Evolutionary conservation across 2,797 vertebrate genomes (phyloP).

Genomic region (Acanthurus lineatus): DNA sequence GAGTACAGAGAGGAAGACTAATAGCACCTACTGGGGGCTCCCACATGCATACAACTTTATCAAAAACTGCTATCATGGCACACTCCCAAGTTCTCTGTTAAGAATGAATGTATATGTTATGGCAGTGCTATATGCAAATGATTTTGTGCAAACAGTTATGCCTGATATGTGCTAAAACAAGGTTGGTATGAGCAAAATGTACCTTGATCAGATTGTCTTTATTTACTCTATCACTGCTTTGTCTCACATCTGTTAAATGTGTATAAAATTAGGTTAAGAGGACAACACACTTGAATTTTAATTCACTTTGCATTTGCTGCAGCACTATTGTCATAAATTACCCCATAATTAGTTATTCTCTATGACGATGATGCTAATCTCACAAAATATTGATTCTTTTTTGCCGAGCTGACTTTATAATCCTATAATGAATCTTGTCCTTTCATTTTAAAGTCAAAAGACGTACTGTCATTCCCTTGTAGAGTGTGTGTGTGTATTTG

Average conservation of each 20-base stretch:
- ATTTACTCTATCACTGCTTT: slow-evolving; percentile 1
- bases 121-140: slow-evolving; percentile 18
- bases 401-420: slow-evolving; percentile 71
- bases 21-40: slow-evolving; percentile 56
- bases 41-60: slow-evolving; percentile 42
- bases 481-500: slow-evolving; percentile 52
- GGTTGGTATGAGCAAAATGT: not conserved
- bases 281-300: slow-evolving; percentile 21
- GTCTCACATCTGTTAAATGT: slow-evolving; percentile 7
- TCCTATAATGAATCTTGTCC: slow-evolving; percentile 73
- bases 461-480: slow-evolving; percentile 47
- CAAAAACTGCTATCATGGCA: slow-evolving; percentile 36
- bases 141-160: slow-evolving; percentile 9
- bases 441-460: slow-evolving; percentile 75
- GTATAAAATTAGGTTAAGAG: slow-evolving; percentile 22
- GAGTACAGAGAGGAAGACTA: slow-evolving; percentile 55
- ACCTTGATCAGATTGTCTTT: not conserved
- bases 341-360: slow-evolving; percentile 75
- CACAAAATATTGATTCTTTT: slow-evolving; percentile 59
- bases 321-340: slow-evolving; percentile 64
- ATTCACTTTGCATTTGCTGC: slow-evolving; percentile 48
- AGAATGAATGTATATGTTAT: slow-evolving; percentile 32
- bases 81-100: slow-evolving; percentile 13
- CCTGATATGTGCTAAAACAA: slow-evolving; percentile 19
- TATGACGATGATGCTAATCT: slow-evolving; percentile 71